Percentiles rank a stretch among this genome's conserved stretches.
Conservation (phyloP, 2,888 invertebrate genomes). For the Priocnemis perturbator region DNA sequence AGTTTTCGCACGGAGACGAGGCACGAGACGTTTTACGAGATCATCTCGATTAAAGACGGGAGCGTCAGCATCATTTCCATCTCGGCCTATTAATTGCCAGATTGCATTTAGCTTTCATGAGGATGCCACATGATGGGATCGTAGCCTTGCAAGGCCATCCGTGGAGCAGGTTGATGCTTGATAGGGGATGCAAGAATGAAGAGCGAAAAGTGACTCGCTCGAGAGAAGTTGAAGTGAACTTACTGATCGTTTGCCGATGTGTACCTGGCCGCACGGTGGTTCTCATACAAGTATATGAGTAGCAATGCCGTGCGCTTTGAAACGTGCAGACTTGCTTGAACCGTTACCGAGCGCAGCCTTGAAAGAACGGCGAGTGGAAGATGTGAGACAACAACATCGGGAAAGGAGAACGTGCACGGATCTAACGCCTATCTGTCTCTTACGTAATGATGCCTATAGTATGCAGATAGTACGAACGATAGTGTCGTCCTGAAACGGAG, state of each 20-base stretch:
- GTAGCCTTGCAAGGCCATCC: slow-evolving; percentile 35
- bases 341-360: slow-evolving; percentile 42
- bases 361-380: slow-evolving; percentile 27
- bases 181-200: slow-evolving; percentile 23
- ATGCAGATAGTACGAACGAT: slow-evolving; percentile 19
- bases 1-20: too few species aligned
- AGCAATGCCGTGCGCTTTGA: slow-evolving; percentile 20
- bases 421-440: slow-evolving; percentile 29
- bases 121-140: not conserved
- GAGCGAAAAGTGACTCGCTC: not conserved
- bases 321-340: slow-evolving; percentile 16
- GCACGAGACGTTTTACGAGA: too few species aligned
- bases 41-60: too few species aligned
- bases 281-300: not conserved
- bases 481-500: slow-evolving; percentile 16
- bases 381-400: slow-evolving; percentile 18
- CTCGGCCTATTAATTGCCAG: not conserved
- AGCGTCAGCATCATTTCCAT: too few species aligned
- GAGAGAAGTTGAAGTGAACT: too few species aligned
- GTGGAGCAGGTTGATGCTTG: slow-evolving; percentile 30
- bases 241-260: too few species aligned
- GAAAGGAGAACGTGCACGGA: slow-evolving; percentile 25
- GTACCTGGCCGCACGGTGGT: too few species aligned
- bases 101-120: not conserved
- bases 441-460: slow-evolving; percentile 32